Evolutionary conservation across 2,113 vertebrate genomes (phyloP), one percentile per base, ranked within the genome.

Genomic region (Lanius ludovicianus): DNA sequence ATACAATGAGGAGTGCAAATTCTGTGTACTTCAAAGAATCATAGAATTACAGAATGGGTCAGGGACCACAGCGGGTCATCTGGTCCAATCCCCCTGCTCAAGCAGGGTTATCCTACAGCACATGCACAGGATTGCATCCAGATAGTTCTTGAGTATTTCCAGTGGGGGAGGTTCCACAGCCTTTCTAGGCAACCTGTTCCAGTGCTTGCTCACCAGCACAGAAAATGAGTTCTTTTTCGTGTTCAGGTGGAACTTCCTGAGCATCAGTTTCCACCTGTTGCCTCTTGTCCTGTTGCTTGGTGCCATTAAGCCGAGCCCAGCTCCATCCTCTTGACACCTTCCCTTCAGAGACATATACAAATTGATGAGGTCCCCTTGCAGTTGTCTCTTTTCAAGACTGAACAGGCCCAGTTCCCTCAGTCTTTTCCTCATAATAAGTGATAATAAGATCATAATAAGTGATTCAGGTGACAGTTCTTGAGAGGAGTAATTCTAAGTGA

Each of bases 341-440:
- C 10, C 33, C 46, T 46, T 37, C 22, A 33, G 39, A 27, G 28
- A 19, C 8, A 46, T 39, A 10, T 37, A 77, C 37, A 52, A 44
- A 46, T 60, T 46, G 11, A 19, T 44, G 46, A 52, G 14, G 17
- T 68, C 11, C 7, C 33, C 31, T 44, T 0, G 0, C 6, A 28
- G 17, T 16, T 53, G 17, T 33, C 55, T 60, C 37, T 53, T 23
- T 52, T 39, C 55, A 52, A 20, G 15, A 39, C 55, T 23, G 9
- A 46, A 39, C 33, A 69, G 18, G 27, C 33, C 33, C 22, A 23
- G 46, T 27, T 68, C 39, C 46, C 22, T 12, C 55, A 44, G 18
- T 30, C 15, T 52, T 77, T 77, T 33, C 28, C 8, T 77, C 27
- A 33, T 23, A 76, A 22, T 35, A 68, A 59, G 33, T 76, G 71